phyloP scores from a whole-genome alignment of 1,140 invertebrate genomes.

The Leguminivora glycinivorella region DNA sequence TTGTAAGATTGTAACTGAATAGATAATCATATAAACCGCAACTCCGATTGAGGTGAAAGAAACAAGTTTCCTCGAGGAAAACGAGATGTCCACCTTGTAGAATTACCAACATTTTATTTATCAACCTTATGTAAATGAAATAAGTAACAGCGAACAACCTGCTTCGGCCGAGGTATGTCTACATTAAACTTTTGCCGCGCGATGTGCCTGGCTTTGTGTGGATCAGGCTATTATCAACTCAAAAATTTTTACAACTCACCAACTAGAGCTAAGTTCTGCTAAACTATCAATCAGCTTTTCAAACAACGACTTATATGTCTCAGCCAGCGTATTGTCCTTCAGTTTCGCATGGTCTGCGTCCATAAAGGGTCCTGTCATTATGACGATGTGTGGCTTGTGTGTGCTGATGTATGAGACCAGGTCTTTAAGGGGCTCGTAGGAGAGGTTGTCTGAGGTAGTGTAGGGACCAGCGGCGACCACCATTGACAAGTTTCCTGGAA shows the following conservation, averaged over 20 bases:
- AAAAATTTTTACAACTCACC: conserved; percentile 42
- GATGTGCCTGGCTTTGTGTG: no score
- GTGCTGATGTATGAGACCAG: conserved; percentile 84
- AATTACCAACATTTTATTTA: not conserved
- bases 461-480: conserved; percentile 91
- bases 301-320: conserved; percentile 86
- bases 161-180: no score
- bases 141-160: not conserved
- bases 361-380: conserved; percentile 91
- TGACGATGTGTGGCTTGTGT: conserved; percentile 87
- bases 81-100: not conserved
- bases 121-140: not conserved
- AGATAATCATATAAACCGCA: not conserved
- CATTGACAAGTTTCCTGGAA: conserved; percentile 82
- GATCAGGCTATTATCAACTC: no score
- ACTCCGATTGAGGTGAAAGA: not conserved
- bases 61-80: conserved; percentile 14
- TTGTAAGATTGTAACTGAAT: not conserved
- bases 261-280: conserved; percentile 51
- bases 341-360: conserved; percentile 84
- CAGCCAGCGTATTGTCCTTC: conserved; percentile 78
- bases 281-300: conserved; percentile 81
- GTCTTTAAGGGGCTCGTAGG: conserved; percentile 90
- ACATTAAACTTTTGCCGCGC: no score
- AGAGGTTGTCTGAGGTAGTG: conserved; percentile 86